A percentile compares a stretch with the other conserved stretches of the same genome.
These are phyloP conservation scores for Euthynnus affinis DNA, from an alignment of 2,797 vertebrate species.

Conservation along the genomic window DNA sequence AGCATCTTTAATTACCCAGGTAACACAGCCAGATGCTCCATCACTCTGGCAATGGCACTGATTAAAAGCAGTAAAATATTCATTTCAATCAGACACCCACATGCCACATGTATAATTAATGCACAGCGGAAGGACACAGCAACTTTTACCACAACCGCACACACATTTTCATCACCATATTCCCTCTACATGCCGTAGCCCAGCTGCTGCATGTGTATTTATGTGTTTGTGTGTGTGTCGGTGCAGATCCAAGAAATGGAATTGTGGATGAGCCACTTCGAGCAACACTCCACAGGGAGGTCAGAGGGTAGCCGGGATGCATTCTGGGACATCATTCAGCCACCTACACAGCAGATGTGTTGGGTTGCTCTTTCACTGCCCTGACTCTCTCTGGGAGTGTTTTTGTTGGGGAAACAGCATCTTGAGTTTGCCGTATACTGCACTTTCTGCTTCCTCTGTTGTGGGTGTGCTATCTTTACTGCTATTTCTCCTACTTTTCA, in stretches of 20 bases:
- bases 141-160: conserved; percentile 66
- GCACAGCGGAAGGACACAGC: conserved; percentile 74
- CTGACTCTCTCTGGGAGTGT: conserved; percentile 63
- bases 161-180: conserved; percentile 50
- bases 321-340: conserved; percentile 74
- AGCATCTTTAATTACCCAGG: conserved; percentile 84
- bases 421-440: conserved; percentile 46
- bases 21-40: conserved; percentile 83
- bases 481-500: conserved; percentile 46
- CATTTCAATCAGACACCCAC: conserved; percentile 85
- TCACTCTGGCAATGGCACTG: conserved; percentile 83
- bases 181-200: conserved; percentile 46
- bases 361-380: conserved; percentile 63
- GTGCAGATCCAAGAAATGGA: conserved; percentile 54
- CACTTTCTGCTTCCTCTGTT: conserved; percentile 44
- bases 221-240: conserved; percentile 46
- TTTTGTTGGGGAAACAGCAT: conserved; percentile 68
- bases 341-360: conserved; percentile 81
- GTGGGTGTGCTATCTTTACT: conserved; percentile 62
- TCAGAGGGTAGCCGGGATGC: conserved; percentile 74
- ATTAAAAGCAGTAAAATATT: conserved; percentile 86
- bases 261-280: conserved; percentile 60
- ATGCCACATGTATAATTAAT: conserved; percentile 85
- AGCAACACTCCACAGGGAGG: conserved; percentile 67
- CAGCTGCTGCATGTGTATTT: conserved; percentile 55